A percentile compares a stretch with the other conserved stretches of the same genome.
Conservation (phyloP, 2,113 vertebrate genomes). For the Strix aluco region DNA sequence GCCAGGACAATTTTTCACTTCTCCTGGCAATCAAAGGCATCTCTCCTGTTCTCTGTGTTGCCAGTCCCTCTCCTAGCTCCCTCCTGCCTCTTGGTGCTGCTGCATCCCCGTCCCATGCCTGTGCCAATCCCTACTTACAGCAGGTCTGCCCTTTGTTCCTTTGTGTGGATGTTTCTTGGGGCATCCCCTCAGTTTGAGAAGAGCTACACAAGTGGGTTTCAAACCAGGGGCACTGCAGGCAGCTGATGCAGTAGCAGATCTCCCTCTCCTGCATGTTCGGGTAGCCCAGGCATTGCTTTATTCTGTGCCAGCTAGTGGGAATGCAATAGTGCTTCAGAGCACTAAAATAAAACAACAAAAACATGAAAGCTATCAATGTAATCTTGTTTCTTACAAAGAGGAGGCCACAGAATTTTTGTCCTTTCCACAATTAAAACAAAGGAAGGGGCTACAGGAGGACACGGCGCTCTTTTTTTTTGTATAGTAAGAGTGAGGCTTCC, state of each 20-base stretch:
- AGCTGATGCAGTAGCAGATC: background rate
- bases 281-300: background rate
- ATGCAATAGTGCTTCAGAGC: background rate
- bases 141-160: background rate
- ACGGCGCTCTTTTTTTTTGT: rapidly evolving
- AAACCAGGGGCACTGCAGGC: background rate
- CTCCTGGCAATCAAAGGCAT: background rate
- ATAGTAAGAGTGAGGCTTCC: background rate
- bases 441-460: background rate
- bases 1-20: background rate
- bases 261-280: background rate
- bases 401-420: background rate
- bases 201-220: background rate
- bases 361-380: background rate
- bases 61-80: background rate
- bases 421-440: background rate
- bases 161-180: background rate
- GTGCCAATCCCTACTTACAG: background rate
- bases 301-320: background rate
- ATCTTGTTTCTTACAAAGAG: background rate
- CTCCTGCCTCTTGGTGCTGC: background rate
- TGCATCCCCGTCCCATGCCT: background rate
- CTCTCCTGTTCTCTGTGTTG: background rate
- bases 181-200: background rate
- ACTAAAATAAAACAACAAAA: background rate